Conservation (phyloP, 92 coral and sea anemone species). For the Phenganax marumi region DNA sequence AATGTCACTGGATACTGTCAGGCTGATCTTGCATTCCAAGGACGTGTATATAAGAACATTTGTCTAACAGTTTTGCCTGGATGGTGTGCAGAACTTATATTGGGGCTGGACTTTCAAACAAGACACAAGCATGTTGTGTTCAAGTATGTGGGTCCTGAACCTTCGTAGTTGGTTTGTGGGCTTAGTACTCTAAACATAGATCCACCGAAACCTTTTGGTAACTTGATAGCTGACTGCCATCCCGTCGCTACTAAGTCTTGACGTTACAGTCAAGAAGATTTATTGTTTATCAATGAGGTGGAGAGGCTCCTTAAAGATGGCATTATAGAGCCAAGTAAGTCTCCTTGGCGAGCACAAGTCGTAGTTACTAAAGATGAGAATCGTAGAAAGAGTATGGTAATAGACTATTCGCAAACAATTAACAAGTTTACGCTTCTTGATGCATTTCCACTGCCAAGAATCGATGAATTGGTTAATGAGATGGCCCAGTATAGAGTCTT, state of each 20-base stretch:
- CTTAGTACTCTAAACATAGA: conserved; percentile 37
- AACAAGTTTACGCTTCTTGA: conserved; percentile 44
- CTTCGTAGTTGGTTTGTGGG: conserved; percentile 48
- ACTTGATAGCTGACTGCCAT: conserved; percentile 30
- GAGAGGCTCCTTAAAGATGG: conserved; percentile 36
- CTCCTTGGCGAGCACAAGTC: conserved; percentile 28
- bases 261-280: conserved; percentile 18
- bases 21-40: conserved; percentile 41
- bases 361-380: conserved; percentile 44
- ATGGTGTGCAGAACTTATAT: conserved; percentile 60
- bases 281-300: not conserved
- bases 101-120: conserved; percentile 60
- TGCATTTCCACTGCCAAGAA: conserved; percentile 40
- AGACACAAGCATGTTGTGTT: conserved; percentile 52
- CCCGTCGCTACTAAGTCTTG: conserved; percentile 43
- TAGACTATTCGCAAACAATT: conserved; percentile 32
- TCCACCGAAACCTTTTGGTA: conserved; percentile 38
- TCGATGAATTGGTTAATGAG: conserved; percentile 9
- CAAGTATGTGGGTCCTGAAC: conserved; percentile 60
- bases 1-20: too few relatives aligned
- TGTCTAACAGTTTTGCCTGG: too few relatives aligned
- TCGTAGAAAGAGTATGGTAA: conserved; percentile 30
- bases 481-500: conserved; percentile 26
- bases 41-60: conserved; percentile 41
- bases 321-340: conserved; percentile 35